phyloP scores from a whole-genome alignment of 2,797 vertebrate genomes.

The Nothura maculosa region DNA sequence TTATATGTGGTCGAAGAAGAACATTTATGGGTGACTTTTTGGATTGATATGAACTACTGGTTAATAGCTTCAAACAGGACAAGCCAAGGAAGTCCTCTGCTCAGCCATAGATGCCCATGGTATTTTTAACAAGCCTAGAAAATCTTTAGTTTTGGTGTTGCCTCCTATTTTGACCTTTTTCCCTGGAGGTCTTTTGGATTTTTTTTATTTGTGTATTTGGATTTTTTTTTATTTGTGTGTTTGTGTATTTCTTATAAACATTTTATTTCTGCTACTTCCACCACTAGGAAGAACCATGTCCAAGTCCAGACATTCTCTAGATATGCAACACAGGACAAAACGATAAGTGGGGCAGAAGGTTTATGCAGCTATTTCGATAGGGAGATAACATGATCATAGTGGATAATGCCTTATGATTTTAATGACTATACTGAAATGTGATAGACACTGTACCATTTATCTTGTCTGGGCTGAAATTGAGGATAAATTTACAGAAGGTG shows the following conservation, averaged over 20 bases:
- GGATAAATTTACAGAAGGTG: background rate
- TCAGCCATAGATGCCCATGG: background rate
- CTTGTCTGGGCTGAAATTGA: background rate
- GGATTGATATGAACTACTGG: background rate
- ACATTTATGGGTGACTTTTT: background rate
- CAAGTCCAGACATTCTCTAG: background rate
- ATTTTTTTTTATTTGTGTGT: background rate
- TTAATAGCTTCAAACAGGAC: background rate
- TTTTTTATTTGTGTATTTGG: background rate
- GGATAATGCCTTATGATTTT: background rate
- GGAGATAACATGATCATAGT: background rate
- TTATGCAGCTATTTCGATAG: background rate
- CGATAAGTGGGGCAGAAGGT: background rate
- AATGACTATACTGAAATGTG: background rate
- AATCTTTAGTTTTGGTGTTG: background rate
- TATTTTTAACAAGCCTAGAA: background rate
- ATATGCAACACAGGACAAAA: background rate
- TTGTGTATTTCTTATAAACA: background rate
- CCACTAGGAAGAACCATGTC: background rate
- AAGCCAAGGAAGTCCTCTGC: conserved; percentile 1
- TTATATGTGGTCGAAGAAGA: background rate
- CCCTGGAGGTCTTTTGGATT: background rate
- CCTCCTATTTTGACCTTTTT: conserved; percentile 6
- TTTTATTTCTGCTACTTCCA: background rate
- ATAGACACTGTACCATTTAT: background rate